These are phyloP conservation scores for Scortum barcoo DNA, from an alignment of 2,113 vertebrate species.

Conservation along the genomic window DNA sequence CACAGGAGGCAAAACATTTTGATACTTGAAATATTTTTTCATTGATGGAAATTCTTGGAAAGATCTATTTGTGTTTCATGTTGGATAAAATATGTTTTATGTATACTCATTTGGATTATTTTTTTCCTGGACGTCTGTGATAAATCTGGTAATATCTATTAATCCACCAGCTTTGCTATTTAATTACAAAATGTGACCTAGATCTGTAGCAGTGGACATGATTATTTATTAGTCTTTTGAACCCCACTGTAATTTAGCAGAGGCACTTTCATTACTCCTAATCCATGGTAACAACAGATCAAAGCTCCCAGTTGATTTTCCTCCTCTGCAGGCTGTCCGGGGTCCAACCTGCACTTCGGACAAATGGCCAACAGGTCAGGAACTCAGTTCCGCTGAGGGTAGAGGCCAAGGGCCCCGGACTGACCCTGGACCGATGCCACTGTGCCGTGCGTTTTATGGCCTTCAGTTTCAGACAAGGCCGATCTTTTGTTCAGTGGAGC, in stretches of 20 bases:
- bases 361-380: slow-evolving; percentile 82
- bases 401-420: slow-evolving; percentile 63
- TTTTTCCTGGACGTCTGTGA: neutral
- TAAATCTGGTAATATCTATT: neutral
- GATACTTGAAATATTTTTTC: neutral
- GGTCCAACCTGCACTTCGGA: slow-evolving; percentile 71
- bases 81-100: neutral
- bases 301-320: slow-evolving; percentile 74
- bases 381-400: slow-evolving; percentile 78
- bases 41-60: neutral
- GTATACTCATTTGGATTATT: neutral
- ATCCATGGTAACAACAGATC: slow-evolving; percentile 72
- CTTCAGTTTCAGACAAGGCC: slow-evolving; percentile 32
- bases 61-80: neutral
- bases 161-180: neutral
- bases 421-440: slow-evolving; percentile 71
- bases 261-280: slow-evolving; percentile 78
- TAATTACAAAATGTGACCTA: slow-evolving; percentile 49
- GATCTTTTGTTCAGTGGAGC: slow-evolving; percentile 5
- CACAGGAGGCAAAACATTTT: neutral
- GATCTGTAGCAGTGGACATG: slow-evolving; percentile 34
- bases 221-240: slow-evolving; percentile 75
- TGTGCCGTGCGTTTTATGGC: slow-evolving; percentile 26
- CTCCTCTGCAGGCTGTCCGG: slow-evolving; percentile 74
- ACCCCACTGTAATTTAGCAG: slow-evolving; percentile 78